Evolutionary conservation across 92 coral and sea anemone genomes (phyloP).

Genomic region (Porites cylindrica): DNA sequence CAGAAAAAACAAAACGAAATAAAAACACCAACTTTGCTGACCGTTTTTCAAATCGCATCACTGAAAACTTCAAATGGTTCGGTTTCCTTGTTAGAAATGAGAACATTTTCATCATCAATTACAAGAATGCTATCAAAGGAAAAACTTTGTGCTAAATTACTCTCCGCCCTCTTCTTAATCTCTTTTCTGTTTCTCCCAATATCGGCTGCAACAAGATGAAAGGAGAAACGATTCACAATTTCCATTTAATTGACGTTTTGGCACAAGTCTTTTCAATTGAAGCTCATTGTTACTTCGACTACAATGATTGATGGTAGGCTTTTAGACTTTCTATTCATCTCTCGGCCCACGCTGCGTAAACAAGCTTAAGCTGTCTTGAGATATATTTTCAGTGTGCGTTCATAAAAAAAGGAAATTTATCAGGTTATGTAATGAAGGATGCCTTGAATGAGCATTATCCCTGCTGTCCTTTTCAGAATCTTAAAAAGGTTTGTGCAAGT

Average conservation of each 20-base stretch:
- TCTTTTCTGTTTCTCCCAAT: conserved; percentile 1
- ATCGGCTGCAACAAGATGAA: conserved; percentile 18
- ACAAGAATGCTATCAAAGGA: neutral
- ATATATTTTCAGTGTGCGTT: neutral
- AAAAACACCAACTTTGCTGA: too few relatives aligned
- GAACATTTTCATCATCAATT: neutral
- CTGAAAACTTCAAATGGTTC: neutral
- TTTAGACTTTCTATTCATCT: neutral
- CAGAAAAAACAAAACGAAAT: too few relatives aligned
- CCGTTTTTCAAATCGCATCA: neutral
- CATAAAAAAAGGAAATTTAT: too few relatives aligned
- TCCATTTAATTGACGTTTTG: conserved; percentile 25
- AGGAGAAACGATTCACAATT: conserved; percentile 24
- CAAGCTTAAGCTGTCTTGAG: neutral
- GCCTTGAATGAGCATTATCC: too few relatives aligned
- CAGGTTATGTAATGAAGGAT: too few relatives aligned
- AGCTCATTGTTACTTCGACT: neutral
- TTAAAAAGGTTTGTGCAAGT: neutral
- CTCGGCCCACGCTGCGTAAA: conserved; percentile 14
- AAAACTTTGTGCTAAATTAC: conserved; percentile 6
- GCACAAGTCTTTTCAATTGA: neutral
- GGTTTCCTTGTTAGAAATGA: neutral
- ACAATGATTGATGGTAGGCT: neutral
- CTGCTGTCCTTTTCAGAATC: too few relatives aligned
- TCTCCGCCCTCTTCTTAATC: neutral